These are phyloP conservation scores for Conistra vaccinii DNA, from an alignment of 2,888 invertebrate species.

Conservation along the genomic window DNA sequence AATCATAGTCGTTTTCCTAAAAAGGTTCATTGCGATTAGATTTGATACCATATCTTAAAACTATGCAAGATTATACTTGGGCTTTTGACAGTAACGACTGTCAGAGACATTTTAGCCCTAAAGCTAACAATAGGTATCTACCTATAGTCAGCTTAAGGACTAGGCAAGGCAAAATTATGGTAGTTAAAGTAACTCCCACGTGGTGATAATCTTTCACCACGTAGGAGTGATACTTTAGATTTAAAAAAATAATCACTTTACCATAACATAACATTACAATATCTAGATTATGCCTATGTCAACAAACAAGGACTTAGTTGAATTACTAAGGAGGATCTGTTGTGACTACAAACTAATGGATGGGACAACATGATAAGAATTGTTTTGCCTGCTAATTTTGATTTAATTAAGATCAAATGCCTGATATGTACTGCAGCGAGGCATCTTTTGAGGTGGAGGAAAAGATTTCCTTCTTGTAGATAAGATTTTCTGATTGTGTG, in stretches of 20 bases:
- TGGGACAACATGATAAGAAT: conserved; percentile 24
- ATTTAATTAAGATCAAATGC: conserved; percentile 52
- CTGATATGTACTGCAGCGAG: conserved; percentile 15
- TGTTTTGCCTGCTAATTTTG: conserved; percentile 45
- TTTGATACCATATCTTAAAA: background rate
- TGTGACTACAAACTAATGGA: conserved; percentile 29
- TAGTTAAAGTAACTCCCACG: too few relatives aligned
- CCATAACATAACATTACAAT: background rate
- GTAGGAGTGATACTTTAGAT: background rate
- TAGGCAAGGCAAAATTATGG: too few relatives aligned
- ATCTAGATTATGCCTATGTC: background rate
- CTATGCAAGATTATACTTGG: background rate
- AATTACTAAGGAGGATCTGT: conserved; percentile 17
- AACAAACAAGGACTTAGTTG: conserved; percentile 11
- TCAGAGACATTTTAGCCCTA: too few relatives aligned
- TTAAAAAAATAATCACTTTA: too few relatives aligned
- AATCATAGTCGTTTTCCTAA: background rate
- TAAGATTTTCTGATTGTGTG: conserved; percentile 24
- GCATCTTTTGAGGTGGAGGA: conserved; percentile 2
- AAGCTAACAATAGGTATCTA: too few relatives aligned
- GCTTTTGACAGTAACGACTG: background rate
- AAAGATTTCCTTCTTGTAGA: conserved; percentile 18
- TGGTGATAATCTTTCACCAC: too few relatives aligned
- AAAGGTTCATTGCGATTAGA: background rate
- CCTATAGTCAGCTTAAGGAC: too few relatives aligned